A percentile compares a stretch with the other conserved stretches of the same genome.
Evolutionary conservation across 2,888 invertebrate genomes (phyloP).

Genomic region (Drosophila kuntzei): DNA sequence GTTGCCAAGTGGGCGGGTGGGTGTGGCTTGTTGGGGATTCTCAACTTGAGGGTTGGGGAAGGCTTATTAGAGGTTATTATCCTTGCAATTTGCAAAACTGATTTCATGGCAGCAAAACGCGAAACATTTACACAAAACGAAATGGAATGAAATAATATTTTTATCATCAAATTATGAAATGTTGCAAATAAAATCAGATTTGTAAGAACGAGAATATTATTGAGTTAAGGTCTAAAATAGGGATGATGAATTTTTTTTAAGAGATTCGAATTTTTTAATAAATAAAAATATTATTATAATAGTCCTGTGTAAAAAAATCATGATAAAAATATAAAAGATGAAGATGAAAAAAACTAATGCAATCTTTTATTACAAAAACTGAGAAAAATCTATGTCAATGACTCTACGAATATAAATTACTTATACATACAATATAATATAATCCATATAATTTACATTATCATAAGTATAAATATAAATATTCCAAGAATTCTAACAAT

Average conservation of each 20-base stretch:
- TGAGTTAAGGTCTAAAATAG: too few relatives aligned
- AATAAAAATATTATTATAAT: too few relatives aligned
- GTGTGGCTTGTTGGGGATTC: constrained; percentile 45
- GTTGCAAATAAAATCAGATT: constrained; percentile 16
- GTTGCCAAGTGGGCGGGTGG: constrained; percentile 21
- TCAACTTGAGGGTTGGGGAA: neutral
- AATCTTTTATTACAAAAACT: too few relatives aligned
- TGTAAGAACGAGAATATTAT: neutral
- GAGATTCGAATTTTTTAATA: too few relatives aligned
- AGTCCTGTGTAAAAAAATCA: too few relatives aligned
- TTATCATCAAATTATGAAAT: constrained; percentile 26
- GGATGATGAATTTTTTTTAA: too few relatives aligned
- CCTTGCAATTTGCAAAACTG: constrained; percentile 81
- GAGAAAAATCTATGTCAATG: too few relatives aligned
- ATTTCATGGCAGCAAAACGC: constrained; percentile 58
- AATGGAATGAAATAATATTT: constrained; percentile 8
- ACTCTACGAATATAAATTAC: too few relatives aligned
- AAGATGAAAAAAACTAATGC: too few relatives aligned
- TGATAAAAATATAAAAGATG: too few relatives aligned
- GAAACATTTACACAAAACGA: constrained; percentile 14
- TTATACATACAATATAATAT: too few relatives aligned
- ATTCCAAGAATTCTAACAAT: constrained; percentile 3
- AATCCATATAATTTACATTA: neutral
- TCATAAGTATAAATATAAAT: neutral
- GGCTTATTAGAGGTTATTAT: constrained; percentile 81